Conservation (phyloP, 2,888 invertebrate genomes). For the Volucella zonaria region DNA sequence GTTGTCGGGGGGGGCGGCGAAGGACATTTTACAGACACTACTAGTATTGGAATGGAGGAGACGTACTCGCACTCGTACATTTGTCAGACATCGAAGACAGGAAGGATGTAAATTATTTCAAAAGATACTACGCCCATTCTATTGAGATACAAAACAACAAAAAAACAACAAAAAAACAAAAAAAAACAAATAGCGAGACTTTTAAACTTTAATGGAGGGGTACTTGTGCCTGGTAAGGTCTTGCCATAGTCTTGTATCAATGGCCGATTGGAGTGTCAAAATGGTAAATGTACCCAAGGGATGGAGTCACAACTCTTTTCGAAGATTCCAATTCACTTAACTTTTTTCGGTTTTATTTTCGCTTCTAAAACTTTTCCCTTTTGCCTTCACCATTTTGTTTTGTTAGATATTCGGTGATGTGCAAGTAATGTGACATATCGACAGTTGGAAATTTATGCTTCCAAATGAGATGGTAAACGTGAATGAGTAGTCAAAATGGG, state of each 20-base stretch:
- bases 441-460: no score
- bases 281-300: conserved; percentile 44
- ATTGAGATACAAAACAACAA: conserved; percentile 7
- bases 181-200: conserved; percentile 12
- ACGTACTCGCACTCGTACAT: background rate
- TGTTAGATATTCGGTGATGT: no score
- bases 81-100: background rate
- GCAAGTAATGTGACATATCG: no score
- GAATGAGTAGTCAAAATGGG: no score
- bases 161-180: background rate
- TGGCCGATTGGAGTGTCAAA: conserved; percentile 49
- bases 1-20: background rate
- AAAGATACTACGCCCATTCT: conserved; percentile 16
- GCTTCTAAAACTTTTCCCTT: no score
- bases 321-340: no score
- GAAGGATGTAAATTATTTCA: conserved; percentile 56
- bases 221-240: no score
- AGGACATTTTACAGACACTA: background rate
- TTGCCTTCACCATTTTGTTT: no score
- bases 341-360: no score
- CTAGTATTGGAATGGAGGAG: background rate
- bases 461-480: no score
- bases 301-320: background rate
- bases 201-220: conserved; percentile 54
- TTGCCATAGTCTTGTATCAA: background rate